Evolutionary conservation across 92 coral and sea anemone genomes (phyloP).

Genomic region (Plumapathes pennacea): DNA sequence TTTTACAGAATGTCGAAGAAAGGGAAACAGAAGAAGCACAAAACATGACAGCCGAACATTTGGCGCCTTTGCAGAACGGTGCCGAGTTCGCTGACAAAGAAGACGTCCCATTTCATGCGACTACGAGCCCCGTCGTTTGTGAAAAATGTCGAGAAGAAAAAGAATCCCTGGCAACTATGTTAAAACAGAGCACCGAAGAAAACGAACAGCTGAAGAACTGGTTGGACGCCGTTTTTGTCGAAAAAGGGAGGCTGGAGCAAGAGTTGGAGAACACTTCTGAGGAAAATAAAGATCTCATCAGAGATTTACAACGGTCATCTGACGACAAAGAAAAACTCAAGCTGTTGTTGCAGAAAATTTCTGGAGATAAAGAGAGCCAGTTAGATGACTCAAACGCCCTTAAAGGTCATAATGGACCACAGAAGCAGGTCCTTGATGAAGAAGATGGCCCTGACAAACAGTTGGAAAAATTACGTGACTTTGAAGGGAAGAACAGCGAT

Average conservation of each 20-base stretch:
- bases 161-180: constrained; percentile 23
- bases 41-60: no score
- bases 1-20: no score
- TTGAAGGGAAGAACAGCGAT: no score
- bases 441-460: no score
- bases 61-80: no score
- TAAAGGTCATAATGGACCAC: no score
- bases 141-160: constrained; percentile 23
- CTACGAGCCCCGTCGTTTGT: no score
- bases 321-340: constrained; percentile 11
- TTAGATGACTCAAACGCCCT: no score
- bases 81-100: constrained; percentile 35
- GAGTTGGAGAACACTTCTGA: constrained; percentile 50
- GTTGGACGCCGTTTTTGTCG: constrained; percentile 70
- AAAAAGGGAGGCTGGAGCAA: constrained; percentile 66
- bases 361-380: not conserved
- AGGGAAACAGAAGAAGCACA: no score
- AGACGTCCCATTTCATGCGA: no score
- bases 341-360: constrained; percentile 3
- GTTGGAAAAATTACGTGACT: no score
- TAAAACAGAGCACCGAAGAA: constrained; percentile 33
- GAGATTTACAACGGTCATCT: constrained; percentile 25
- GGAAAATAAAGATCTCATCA: constrained; percentile 54
- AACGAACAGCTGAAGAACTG: constrained; percentile 42
- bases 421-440: no score